Evolutionary conservation across 2,888 invertebrate species (phyloP), one percentile per base, ranked within the genome.

Genomic region (Habrosyne pyritoides): DNA sequence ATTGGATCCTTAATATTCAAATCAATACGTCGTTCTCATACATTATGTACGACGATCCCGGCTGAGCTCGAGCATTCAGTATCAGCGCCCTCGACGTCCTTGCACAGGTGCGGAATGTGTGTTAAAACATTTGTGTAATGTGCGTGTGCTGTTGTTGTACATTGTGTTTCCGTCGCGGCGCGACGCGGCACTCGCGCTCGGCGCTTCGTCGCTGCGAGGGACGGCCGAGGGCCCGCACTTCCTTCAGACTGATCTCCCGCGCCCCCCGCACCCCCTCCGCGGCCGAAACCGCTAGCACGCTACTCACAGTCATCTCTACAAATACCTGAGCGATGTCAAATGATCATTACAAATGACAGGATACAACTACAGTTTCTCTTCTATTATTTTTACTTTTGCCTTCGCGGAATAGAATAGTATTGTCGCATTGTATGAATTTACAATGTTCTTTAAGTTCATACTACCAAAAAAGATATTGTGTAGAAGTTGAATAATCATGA

Each of bases 1-100:
- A 28, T 28, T 14, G 28, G 14, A 21, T 30, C 10, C 30, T 50
- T 50, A 30, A 50, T 50, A 50, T 50, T 50, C 50, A 50, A 50
- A 28, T 50, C 50, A 50, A 50, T 50, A 50, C 10, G 50, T 28
- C 22, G 30, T 28, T 24, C 22, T 48, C 24, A 47, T 47, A 14
- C 48, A 49, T 49, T 8, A 50, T 50, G 18, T 28, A 50, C 30
- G 10, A 10, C 28, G 21, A 28, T 49, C 24, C 21, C 14, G 50
- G 50, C 10, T 8, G 26, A 49, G 26, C 26, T n/a, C 48, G 26
- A 24, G 47, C 47, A 24, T 22, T n/a, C 2, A n/a, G 21, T 21
- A 47, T 47, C 47, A 33, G 7, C 42, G 42, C 14, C 42, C 42
- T 42, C 14, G 8, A 12, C 10, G 14, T 42, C 36, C 42, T 42